phyloP scores from a whole-genome alignment of 2,888 invertebrate genomes.

The Tineola bisselliella region DNA sequence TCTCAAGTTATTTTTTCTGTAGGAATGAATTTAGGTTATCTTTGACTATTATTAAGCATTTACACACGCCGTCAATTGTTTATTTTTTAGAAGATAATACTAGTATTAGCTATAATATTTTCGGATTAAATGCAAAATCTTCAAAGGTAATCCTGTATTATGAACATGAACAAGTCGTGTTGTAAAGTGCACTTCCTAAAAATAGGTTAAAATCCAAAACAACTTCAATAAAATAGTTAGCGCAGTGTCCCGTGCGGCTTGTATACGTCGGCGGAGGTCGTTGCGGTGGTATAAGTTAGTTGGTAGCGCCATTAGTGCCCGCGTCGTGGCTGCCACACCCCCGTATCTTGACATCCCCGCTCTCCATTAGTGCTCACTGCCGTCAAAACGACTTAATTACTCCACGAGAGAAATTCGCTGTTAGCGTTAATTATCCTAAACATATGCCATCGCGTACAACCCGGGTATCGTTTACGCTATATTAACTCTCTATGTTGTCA shows the following conservation, averaged over 20 bases:
- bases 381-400: slow-evolving; percentile 57
- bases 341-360: slow-evolving; percentile 34
- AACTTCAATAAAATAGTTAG: slow-evolving; percentile 4
- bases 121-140: background rate
- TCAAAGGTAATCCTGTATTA: background rate
- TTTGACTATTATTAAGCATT: no score
- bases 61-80: no score
- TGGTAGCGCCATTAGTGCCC: slow-evolving; percentile 39
- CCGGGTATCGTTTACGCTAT: slow-evolving; percentile 10
- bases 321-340: slow-evolving; percentile 33
- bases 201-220: slow-evolving; percentile 1
- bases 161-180: background rate
- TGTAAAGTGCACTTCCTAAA: background rate
- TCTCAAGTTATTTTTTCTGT: slow-evolving; percentile 15
- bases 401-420: slow-evolving; percentile 37
- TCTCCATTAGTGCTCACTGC: slow-evolving; percentile 48
- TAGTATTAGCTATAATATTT: no score
- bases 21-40: background rate
- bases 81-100: no score
- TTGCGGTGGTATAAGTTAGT: background rate
- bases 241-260: background rate
- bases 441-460: slow-evolving; percentile 15
- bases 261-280: background rate
- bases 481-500: background rate
- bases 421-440: slow-evolving; percentile 34